Base-by-base conservation (phyloP, 2,797 vertebrate species). In the Hipposideros larvatus region DNA sequence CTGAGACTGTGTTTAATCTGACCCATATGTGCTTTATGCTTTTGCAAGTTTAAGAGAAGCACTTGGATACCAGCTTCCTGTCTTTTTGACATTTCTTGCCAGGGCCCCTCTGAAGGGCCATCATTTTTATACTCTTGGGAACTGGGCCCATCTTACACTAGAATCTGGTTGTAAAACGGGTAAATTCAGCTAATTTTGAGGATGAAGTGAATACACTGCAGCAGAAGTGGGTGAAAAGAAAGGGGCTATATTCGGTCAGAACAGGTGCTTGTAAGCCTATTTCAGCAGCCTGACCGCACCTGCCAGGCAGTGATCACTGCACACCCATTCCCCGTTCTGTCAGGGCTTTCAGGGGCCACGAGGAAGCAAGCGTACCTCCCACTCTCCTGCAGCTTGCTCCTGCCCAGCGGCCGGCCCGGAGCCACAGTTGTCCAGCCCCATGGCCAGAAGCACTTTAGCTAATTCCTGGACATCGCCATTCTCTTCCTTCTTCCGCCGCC, bases 361-460 rank as follows among this genome's bases (percentile, higher is more conserved):
- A 68, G 13, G 31, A 92, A 92, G 55, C n/a, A 18, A 55, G 68
- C 34, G 98, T 98, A 99, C 99, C 98, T 99, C 91, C 98, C 98
- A 99, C 79, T 98, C 98, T 70, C 46, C 92, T 16, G 82, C 1
- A 1, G 96, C 48, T 55, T 97, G 91, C 8, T 53, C 73, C 13
- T 83, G 90, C 5, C 95, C 95, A 28, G 85, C 61, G 57, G 48
- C 68, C 93, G 86, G 97, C 87, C 34, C 96, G 46, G 92, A 95
- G 61, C 96, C 96, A 11, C 68, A 82, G 1, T 98, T 91, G 61
- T 99, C 98, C 96, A 99, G 91, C 48, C 98, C 98, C 98, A 99
- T 87, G 86, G 99, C 99, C 97, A 99, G 97, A 98, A 99, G 98
- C 75, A 93, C 0, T 2, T 96, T 87, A 14, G 99, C 98, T 83